Conservation (phyloP, 2,113 vertebrate species). For the Notothenia rossii region DNA sequence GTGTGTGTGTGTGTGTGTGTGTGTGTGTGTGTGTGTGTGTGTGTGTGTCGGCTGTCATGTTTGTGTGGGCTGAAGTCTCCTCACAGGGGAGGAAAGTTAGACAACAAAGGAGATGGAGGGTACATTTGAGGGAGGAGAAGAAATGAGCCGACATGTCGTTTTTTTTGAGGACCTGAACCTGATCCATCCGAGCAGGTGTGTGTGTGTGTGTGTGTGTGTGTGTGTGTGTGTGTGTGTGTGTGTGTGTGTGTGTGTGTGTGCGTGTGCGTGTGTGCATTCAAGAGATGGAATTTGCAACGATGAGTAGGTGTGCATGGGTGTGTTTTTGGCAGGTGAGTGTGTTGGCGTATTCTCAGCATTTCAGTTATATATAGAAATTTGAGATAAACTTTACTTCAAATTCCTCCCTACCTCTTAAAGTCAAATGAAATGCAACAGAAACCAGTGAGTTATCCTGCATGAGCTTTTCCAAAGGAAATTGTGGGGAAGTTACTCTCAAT, state of each 20-base stretch:
- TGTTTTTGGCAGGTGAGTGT: not conserved
- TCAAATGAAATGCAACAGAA: too few species aligned
- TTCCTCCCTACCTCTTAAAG: too few species aligned
- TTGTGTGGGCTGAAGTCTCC: slow-evolving; percentile 68
- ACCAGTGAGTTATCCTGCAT: too few species aligned
- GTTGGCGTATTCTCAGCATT: too few species aligned
- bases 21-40: slow-evolving; percentile 31
- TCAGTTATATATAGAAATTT: too few species aligned
- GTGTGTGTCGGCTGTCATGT: slow-evolving; percentile 61
- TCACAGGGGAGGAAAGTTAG: slow-evolving; percentile 76
- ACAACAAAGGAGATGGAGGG: slow-evolving; percentile 78
- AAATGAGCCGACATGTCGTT: slow-evolving; percentile 75
- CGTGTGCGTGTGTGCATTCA: not conserved
- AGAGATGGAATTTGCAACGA: slow-evolving; percentile 49
- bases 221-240: not conserved
- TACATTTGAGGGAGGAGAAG: slow-evolving; percentile 77
- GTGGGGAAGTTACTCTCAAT: too few species aligned
- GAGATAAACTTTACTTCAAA: too few species aligned
- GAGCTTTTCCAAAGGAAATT: too few species aligned
- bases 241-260: not conserved
- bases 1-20: slow-evolving; percentile 43
- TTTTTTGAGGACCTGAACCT: slow-evolving; percentile 69
- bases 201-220: slow-evolving; percentile 49
- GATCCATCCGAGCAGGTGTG: slow-evolving; percentile 75
- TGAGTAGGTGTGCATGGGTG: slow-evolving; percentile 34